phyloP scores from a whole-genome alignment of 2,113 vertebrate genomes.

The Tautogolabrus adspersus region DNA sequence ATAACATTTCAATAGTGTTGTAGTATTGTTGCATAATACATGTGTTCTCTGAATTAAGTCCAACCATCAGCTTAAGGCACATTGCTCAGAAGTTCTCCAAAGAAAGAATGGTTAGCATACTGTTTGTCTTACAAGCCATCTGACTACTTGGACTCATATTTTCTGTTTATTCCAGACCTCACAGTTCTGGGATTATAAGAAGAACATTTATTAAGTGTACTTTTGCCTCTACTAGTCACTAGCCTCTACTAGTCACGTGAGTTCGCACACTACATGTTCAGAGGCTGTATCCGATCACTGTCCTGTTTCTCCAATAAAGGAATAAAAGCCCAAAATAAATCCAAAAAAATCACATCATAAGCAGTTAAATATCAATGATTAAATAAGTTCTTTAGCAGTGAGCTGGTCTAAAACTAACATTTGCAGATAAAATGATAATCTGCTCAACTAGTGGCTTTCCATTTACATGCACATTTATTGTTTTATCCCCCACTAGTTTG shows the following conservation, averaged over 20 bases:
- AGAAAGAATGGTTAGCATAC: not conserved
- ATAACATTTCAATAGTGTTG: too few species aligned
- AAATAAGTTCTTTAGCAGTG: not conserved
- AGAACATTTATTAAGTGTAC: not conserved
- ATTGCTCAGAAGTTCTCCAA: not conserved
- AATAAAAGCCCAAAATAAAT: not conserved
- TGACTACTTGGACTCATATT: constrained; percentile 20
- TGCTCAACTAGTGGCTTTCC: not conserved
- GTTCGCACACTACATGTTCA: too few species aligned
- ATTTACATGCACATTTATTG: not conserved
- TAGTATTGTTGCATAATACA: not conserved
- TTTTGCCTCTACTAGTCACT: too few species aligned
- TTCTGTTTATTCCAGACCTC: constrained; percentile 3
- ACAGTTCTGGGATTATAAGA: not conserved
- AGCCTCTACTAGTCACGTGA: too few species aligned
- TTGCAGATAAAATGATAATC: not conserved
- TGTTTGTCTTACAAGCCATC: constrained; percentile 9
- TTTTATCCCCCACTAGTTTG: not conserved
- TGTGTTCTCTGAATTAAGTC: constrained; percentile 6
- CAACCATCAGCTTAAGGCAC: not conserved
- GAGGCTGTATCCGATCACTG: too few species aligned
- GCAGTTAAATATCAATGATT: not conserved
- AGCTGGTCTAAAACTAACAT: too few species aligned
- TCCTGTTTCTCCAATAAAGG: not conserved
- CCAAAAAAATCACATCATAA: constrained; percentile 6